phyloP scores from a whole-genome alignment of 2,797 vertebrate genomes.

The Naso thynnoides region DNA sequence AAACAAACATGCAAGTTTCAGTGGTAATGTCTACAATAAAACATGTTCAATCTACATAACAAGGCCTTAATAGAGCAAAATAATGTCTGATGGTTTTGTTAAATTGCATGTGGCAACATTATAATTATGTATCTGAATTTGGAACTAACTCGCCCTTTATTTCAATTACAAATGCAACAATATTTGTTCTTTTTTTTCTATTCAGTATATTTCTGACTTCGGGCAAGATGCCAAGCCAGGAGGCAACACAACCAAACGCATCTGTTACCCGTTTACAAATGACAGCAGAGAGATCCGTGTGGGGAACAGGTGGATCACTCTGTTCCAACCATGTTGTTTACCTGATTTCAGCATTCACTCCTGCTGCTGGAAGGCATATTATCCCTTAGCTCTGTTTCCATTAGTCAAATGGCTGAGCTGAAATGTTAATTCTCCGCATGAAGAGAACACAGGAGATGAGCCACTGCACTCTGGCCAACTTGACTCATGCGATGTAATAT shows the following conservation, averaged over 20 bases:
- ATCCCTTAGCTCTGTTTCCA: conserved; percentile 45
- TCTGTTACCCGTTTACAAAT: conserved; percentile 70
- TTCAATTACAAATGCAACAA: neutral
- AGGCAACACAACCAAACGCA: conserved; percentile 44
- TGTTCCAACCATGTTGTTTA: conserved; percentile 61
- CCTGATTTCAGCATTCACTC: conserved; percentile 49
- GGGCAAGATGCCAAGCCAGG: conserved; percentile 48
- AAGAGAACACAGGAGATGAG: neutral
- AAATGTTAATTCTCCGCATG: conserved; percentile 44
- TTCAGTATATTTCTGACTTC: conserved; percentile 23
- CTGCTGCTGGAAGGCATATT: conserved; percentile 53
- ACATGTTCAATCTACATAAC: too few relatives aligned
- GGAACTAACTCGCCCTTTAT: neutral
- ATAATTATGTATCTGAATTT: neutral
- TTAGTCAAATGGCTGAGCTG: conserved; percentile 44
- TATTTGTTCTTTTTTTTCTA: conserved; percentile 5
- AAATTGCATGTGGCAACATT: neutral
- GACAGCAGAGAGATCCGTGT: conserved; percentile 38
- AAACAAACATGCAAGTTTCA: too few relatives aligned
- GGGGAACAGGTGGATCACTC: conserved; percentile 65
- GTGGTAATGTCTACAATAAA: too few relatives aligned
- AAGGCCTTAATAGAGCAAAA: too few relatives aligned
- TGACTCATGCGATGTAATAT: neutral
- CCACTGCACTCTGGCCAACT: conserved; percentile 8
- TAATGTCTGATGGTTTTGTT: too few relatives aligned